Base-by-base conservation (phyloP, 1,140 invertebrate genomes). In the Lepidostoma basale region DNA sequence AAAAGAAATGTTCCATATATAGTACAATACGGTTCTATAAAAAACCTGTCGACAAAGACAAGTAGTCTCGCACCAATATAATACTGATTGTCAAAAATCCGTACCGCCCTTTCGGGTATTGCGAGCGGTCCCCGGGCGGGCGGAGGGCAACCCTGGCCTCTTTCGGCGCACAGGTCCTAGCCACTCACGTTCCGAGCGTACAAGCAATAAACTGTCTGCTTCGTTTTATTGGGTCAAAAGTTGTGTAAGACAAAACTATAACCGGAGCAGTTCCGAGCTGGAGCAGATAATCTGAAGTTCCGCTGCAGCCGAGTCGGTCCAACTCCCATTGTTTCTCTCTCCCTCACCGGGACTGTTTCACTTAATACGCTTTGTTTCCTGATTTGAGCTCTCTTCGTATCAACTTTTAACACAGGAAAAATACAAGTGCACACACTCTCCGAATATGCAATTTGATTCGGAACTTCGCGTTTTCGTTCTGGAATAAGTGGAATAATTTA, bases 191-290 rank as follows among this genome's bases (percentile, higher is more conserved):
- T 56, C 26, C n/a, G 45, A 47, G 49, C 65, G 65, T 67, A 60
- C 54, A 60, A 67, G 65, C 49, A 67, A 67, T 67, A 67, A 67
- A 67, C 54, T 60, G 65, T 60, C 65, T 45, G 65, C 40, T 33
- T 62, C 39, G 56, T 67, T 67, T 67, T 62, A 67, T 67, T 67
- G 65, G 65, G 65, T 67, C 56, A 60, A 45, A 67, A 67, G 54
- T 67, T 67, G 65, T 45, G 36, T 30, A 58, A 58, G 64, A 67
- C 28, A 33, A 28, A 25, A 56, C 25, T 33, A 56, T 30, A 56
- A 56, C 52, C 52, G 4, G 23, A 18, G 20, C 4, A 8, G 52
- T 30, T 14, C 16, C 2, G 14, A 25, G 52, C 22, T 33, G 22
- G 16, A 14, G 23, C 12, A 14, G 52, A 33, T 56, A 56, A 33